Evolutionary conservation across 2,113 vertebrate genomes (phyloP).

Genomic region (chimpanzee (Pan troglodytes)): NHGRI_mPanTro3-v2.1_pri NC_072414.2:76085501-76086000

Average conservation of each 20-base stretch:
- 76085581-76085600: rapidly evolving
- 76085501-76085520: no score
- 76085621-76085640: constrained; percentile 87
- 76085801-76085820: not conserved
- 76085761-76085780: constrained; percentile 80
- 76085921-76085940: not conserved
- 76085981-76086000: not conserved
- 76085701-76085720: constrained; percentile 88
- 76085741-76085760: constrained; percentile 89
- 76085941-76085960: not conserved
- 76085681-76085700: constrained; percentile 88
- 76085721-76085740: constrained; percentile 84
- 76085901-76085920: not conserved
- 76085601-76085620: rapidly evolving
- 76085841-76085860: not conserved
- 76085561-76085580: no score
- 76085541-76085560: no score
- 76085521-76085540: no score
- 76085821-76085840: not conserved
- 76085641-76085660: constrained; percentile 91
- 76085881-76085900: not conserved
- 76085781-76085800: constrained; percentile 78
- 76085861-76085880: not conserved
- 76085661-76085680: constrained; percentile 92
- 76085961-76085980: not conserved